A percentile compares a stretch with the other conserved stretches of the same genome.
Conservation (phyloP, 2,888 invertebrate genomes). For the Schrankia costaestrigalis region DNA sequence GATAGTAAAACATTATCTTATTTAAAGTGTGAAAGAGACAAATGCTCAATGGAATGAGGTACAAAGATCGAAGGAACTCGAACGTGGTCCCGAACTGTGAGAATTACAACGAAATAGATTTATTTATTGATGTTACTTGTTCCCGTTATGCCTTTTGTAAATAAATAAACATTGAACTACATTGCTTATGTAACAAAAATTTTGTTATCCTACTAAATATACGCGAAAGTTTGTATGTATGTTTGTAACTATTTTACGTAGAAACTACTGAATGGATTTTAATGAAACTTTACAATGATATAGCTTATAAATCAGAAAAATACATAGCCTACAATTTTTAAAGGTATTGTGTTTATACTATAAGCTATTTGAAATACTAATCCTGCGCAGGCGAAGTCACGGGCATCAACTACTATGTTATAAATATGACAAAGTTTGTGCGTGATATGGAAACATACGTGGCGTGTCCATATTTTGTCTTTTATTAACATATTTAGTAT, state of each 20-base stretch:
- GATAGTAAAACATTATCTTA: slow-evolving; percentile 37
- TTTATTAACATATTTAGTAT: slow-evolving; percentile 11
- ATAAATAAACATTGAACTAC: slow-evolving; percentile 60
- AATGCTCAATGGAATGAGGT: slow-evolving; percentile 70
- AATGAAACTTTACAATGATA: too few species aligned
- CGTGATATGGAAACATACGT: slow-evolving; percentile 50
- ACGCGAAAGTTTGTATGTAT: too few species aligned
- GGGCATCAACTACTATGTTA: too few species aligned
- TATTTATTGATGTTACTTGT: slow-evolving; percentile 74
- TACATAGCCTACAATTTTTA: too few species aligned
- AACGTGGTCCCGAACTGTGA: slow-evolving; percentile 67
- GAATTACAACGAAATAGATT: slow-evolving; percentile 77
- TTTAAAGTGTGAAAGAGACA: slow-evolving; percentile 46
- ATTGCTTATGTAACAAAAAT: too few species aligned
- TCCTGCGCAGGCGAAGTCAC: too few species aligned
- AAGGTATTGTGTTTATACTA: too few species aligned
- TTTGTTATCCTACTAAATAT: too few species aligned
- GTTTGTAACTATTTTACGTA: too few species aligned
- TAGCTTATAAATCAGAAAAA: too few species aligned
- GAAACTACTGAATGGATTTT: too few species aligned
- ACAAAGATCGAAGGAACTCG: slow-evolving; percentile 51
- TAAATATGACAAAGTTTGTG: slow-evolving; percentile 29
- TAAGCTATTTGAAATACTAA: too few species aligned
- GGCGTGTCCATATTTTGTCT: slow-evolving; percentile 25
- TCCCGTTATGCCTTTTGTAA: slow-evolving; percentile 66